Evolutionary conservation across 30 jellyfish, hydroid and myxozoan species (phyloP), one percentile per base, ranked within the genome.

Genomic region (Cassiopea andromeda): DNA sequence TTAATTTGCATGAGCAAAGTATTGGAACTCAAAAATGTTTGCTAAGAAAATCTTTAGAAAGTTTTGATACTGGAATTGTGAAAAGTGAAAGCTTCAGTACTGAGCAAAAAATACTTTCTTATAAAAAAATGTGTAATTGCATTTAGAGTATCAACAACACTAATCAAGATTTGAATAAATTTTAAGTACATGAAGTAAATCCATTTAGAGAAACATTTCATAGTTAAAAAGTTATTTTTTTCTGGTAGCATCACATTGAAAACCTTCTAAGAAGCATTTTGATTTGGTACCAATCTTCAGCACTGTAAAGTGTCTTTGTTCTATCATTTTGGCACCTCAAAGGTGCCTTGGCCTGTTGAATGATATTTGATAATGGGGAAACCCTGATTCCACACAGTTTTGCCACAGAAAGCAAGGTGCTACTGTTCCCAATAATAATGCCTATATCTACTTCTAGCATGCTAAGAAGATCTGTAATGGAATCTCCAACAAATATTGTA

Each of bases 401-500:
- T 3, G 91, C 91, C 2, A 80, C 82, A 43, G 77, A 75, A 45
- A 83, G 69, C 70, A 84, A 10, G 1, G 97, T 73, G 10, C 10
- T 67, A 54, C 93, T 83, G 60, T 82, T 80, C 50, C 97, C 97
- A 14, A 90, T 78, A 0, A 90, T 77, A 18, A 90, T 90, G 12
- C 97, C 97, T 1, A 90, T 8, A 50, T 90, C 93, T 0, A 88
- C 89, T 15, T 61, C 80, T 46, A 90, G 48, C 91, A 90, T 67
- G 46, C 89, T 77, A 1, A 83, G 78, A 17, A 90, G 58, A 70
- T 90, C 97, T 17, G 93, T 90, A 44, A 84, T 83, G 9, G 97
- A 90, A 60, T 90, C 97, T 1, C 97, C 97, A 6, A 90, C 93
- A 77, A 90, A 90, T 9, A 90, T 66, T 54, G 80, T 60, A n/a